Percentiles rank a stretch among this genome's conserved stretches.
Evolutionary conservation across 2,113 vertebrate species (phyloP).

Genomic region (Lamprologus speciosus): DNA sequence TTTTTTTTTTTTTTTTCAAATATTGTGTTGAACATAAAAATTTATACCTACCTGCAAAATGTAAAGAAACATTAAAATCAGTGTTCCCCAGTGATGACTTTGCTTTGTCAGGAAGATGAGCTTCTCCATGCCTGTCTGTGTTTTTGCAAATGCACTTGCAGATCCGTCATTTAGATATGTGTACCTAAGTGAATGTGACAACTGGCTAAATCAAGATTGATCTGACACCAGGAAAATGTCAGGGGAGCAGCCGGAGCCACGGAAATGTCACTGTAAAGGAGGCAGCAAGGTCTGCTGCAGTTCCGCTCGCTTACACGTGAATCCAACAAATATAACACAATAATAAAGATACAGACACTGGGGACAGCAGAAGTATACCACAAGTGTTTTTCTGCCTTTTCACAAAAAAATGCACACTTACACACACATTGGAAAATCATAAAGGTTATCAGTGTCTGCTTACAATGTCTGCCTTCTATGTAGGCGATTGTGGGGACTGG

Average conservation of each 20-base stretch:
- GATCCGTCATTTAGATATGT: slow-evolving; percentile 51
- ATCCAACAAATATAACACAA: neutral
- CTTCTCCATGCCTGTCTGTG: slow-evolving; percentile 9
- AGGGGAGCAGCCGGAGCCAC: slow-evolving; percentile 50
- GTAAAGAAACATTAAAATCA: neutral
- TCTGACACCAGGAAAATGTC: slow-evolving; percentile 77
- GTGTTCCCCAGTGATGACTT: neutral
- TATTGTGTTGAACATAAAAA: neutral
- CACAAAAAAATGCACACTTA: neutral
- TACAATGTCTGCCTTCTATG: neutral
- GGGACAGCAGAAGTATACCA: neutral
- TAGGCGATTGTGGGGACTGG: neutral
- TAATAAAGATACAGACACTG: neutral
- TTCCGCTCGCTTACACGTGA: neutral
- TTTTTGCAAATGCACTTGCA: slow-evolving; percentile 1
- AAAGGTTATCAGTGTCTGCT: neutral
- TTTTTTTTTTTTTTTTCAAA: neutral
- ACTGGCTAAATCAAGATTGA: slow-evolving; percentile 72
- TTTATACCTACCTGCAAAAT: neutral
- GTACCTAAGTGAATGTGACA: slow-evolving; percentile 69
- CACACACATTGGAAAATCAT: neutral
- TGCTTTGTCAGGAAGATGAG: neutral
- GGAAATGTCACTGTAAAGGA: slow-evolving; percentile 67
- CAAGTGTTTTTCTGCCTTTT: neutral
- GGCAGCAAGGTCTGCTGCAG: slow-evolving; percentile 8